Percentiles rank a stretch among this genome's conserved stretches.
phyloP scores from a whole-genome alignment of 2,113 vertebrate species.

The Hyaena hyaena region DNA sequence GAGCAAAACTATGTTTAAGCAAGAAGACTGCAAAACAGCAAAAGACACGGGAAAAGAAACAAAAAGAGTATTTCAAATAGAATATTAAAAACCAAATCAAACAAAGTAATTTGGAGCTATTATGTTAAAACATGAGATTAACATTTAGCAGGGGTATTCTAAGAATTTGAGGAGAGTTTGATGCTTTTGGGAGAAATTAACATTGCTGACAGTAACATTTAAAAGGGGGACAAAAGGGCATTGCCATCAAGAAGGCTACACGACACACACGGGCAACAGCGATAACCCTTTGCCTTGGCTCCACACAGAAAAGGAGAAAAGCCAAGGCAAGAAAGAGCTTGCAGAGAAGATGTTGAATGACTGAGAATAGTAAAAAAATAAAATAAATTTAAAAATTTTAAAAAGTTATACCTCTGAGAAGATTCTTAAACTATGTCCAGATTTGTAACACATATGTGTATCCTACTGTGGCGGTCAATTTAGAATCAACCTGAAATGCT shows the following conservation, averaged over 20 bases:
- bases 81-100: not conserved
- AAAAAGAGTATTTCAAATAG: not conserved
- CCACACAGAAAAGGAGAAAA: not conserved
- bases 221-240: not conserved
- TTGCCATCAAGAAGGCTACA: not conserved
- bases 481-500: slow-evolving; percentile 11
- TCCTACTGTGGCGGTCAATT: not conserved
- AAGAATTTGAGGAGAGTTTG: not conserved
- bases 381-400: not conserved
- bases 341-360: not conserved
- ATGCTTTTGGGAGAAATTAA: not conserved
- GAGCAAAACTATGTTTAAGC: not conserved
- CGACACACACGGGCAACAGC: not conserved
- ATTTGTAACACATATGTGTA: not conserved
- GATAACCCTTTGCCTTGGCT: no score
- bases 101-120: not conserved
- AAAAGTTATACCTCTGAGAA: not conserved
- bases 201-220: not conserved
- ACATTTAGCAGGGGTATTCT: not conserved
- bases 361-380: not conserved
- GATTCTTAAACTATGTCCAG: not conserved
- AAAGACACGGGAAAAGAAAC: not conserved
- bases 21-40: not conserved
- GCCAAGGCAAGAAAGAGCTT: not conserved
- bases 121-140: not conserved